Conservation (phyloP, 2,888 invertebrate species). For the Mycogona germanica region DNA sequence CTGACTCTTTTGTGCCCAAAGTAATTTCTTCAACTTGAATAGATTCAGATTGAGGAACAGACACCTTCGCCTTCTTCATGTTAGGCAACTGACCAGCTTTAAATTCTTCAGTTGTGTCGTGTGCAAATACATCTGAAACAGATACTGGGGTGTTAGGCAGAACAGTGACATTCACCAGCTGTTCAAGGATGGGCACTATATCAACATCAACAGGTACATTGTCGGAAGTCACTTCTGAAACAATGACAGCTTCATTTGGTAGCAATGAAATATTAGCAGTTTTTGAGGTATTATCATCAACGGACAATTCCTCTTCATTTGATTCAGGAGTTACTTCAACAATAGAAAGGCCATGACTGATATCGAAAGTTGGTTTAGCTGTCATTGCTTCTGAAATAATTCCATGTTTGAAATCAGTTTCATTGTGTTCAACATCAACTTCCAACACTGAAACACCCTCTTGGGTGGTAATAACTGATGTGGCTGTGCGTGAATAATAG, state of each 20-base stretch:
- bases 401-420: conserved; percentile 18
- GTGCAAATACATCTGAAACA: conserved; percentile 21
- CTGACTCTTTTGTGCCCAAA: conserved; percentile 10
- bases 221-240: conserved; percentile 18
- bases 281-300: background rate
- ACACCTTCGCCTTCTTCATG: conserved; percentile 19
- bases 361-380: conserved; percentile 13
- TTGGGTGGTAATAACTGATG: conserved; percentile 33
- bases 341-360: conserved; percentile 21
- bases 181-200: background rate
- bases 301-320: conserved; percentile 2
- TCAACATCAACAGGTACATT: conserved; percentile 8
- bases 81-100: conserved; percentile 12
- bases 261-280: conserved; percentile 14
- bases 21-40: conserved; percentile 22
- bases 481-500: conserved; percentile 29
- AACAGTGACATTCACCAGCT: conserved; percentile 3
- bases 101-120: conserved; percentile 18
- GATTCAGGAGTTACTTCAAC: conserved; percentile 14
- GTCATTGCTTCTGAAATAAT: conserved; percentile 16
- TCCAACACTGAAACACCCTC: conserved; percentile 33
- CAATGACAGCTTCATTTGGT: conserved; percentile 21
- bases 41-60: conserved; percentile 20
- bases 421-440: conserved; percentile 27
- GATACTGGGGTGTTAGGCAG: conserved; percentile 18